Evolutionary conservation across 2,113 vertebrate genomes (phyloP).

Genomic region (Electrona antarctica): DNA sequence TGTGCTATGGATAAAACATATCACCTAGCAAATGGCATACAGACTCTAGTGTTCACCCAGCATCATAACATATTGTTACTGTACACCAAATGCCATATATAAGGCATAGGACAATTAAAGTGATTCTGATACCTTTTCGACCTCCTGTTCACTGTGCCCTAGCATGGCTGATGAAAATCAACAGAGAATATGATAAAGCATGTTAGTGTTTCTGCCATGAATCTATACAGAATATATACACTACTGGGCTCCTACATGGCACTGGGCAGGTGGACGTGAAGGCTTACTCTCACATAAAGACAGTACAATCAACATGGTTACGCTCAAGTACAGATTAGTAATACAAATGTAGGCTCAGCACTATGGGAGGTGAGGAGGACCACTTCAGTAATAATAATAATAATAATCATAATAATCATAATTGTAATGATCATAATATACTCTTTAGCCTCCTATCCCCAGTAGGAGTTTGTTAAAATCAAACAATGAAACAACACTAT

Average conservation of each 20-base stretch:
- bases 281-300: slow-evolving; percentile 91
- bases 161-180: slow-evolving; percentile 70
- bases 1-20: neutral
- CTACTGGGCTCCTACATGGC: slow-evolving; percentile 89
- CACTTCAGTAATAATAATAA: slow-evolving; percentile 78
- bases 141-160: slow-evolving; percentile 28
- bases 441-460: slow-evolving; percentile 77
- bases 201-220: slow-evolving; percentile 85
- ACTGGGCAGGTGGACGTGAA: slow-evolving; percentile 84
- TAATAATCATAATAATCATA: slow-evolving; percentile 59
- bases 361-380: slow-evolving; percentile 76
- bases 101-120: neutral
- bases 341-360: slow-evolving; percentile 81
- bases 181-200: slow-evolving; percentile 82
- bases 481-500: slow-evolving; percentile 39
- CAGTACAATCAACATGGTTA: slow-evolving; percentile 96
- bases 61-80: neutral
- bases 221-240: slow-evolving; percentile 97
- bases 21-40: neutral
- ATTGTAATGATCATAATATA: slow-evolving; percentile 67
- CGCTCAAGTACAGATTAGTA: slow-evolving; percentile 92
- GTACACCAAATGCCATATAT: neutral
- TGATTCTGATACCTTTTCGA: slow-evolving; percentile 66
- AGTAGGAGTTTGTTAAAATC: slow-evolving; percentile 23
- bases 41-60: too few relatives aligned